These are phyloP conservation scores for Dynastes tityus DNA, from an alignment of 2,888 invertebrate species.

Conservation along the genomic window DNA sequence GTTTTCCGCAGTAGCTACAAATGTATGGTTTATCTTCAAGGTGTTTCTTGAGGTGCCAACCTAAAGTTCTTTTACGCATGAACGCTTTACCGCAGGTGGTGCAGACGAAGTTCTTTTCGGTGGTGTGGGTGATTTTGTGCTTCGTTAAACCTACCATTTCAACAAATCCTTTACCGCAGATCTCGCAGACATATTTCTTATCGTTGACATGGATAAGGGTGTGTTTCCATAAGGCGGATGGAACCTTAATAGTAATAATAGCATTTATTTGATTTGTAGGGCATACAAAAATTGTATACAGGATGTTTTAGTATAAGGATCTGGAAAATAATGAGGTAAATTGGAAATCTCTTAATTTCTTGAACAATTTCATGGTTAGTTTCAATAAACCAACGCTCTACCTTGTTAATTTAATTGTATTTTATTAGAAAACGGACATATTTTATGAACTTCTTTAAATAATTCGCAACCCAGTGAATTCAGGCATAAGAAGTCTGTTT, in stretches of 20 bases:
- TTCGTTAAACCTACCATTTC: background rate
- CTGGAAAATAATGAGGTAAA: too few relatives aligned
- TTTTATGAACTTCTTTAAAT: too few relatives aligned
- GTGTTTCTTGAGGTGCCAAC: conserved; percentile 21
- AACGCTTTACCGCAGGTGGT: conserved; percentile 10
- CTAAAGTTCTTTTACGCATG: background rate
- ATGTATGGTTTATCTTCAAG: background rate
- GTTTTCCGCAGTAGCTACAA: conserved; percentile 21
- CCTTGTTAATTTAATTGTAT: too few relatives aligned
- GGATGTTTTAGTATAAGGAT: too few relatives aligned
- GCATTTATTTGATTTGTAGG: too few relatives aligned
- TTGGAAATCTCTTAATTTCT: too few relatives aligned
- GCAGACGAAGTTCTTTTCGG: conserved; percentile 13
- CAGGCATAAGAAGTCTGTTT: too few relatives aligned
- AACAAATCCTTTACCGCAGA: conserved; percentile 18
- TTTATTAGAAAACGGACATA: too few relatives aligned
- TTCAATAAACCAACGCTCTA: too few relatives aligned
- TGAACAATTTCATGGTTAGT: too few relatives aligned
- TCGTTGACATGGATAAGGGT: conserved; percentile 15
- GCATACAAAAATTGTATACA: too few relatives aligned
- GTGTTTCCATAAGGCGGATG: conserved; percentile 11
- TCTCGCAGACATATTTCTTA: conserved; percentile 27
- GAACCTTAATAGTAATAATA: background rate
- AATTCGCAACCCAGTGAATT: too few relatives aligned
- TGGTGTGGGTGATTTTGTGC: conserved; percentile 20